A percentile compares a stretch with the other conserved stretches of the same genome.
Evolutionary conservation across 2,888 invertebrate species (phyloP).

Genomic region (Gymnocheta viridis): DNA sequence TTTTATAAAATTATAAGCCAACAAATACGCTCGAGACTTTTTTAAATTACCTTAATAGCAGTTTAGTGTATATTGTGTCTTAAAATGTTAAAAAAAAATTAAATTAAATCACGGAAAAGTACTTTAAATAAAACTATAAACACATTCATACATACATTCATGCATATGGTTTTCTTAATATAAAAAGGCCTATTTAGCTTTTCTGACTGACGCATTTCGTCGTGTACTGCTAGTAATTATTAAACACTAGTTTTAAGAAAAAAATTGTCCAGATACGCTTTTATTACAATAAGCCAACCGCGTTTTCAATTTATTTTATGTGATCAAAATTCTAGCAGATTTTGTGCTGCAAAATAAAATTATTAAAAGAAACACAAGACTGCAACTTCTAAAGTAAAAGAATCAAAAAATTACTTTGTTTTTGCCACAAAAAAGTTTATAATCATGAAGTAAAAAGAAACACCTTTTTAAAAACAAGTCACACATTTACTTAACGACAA

Average conservation of each 20-base stretch:
- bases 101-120: slow-evolving; percentile 5
- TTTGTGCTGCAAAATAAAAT: not conserved
- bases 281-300: too few relatives aligned
- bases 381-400: not conserved
- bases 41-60: not conserved
- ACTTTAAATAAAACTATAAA: not conserved
- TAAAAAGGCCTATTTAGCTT: too few relatives aligned
- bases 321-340: not conserved
- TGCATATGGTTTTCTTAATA: too few relatives aligned
- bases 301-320: not conserved
- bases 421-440: not conserved
- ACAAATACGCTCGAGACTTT: not conserved
- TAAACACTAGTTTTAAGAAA: too few relatives aligned
- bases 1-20: not conserved
- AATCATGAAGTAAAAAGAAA: not conserved
- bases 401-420: not conserved
- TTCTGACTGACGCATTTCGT: too few relatives aligned
- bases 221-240: too few relatives aligned
- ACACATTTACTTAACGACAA: not conserved
- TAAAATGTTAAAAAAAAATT: not conserved
- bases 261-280: too few relatives aligned
- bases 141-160: too few relatives aligned
- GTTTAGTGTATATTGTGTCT: not conserved
- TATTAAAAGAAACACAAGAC: not conserved
- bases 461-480: not conserved